Conservation (phyloP, 2,888 invertebrate genomes). For the Amblyjoppa proteus region DNA sequence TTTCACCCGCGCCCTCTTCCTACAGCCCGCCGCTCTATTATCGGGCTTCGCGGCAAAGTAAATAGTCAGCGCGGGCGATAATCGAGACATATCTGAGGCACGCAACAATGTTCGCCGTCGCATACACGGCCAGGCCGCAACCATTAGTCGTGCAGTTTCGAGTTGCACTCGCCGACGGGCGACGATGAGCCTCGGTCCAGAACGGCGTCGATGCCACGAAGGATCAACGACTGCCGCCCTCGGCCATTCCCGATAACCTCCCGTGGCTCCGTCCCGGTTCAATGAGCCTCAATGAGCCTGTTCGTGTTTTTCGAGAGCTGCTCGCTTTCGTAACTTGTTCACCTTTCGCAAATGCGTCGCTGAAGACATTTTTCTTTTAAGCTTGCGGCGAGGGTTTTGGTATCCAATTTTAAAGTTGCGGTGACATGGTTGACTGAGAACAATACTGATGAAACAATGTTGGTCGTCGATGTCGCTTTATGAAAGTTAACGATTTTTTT, state of each 20-base stretch:
- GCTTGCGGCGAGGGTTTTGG: too few relatives aligned
- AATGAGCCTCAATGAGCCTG: neutral
- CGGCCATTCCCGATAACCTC: conserved; percentile 9
- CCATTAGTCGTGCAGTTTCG: conserved; percentile 29
- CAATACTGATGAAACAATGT: too few relatives aligned
- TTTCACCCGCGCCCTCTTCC: conserved; percentile 14
- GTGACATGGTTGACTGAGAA: too few relatives aligned
- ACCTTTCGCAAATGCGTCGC: neutral
- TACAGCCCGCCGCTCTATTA: conserved; percentile 47
- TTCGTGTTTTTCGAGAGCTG: neutral
- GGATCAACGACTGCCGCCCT: conserved; percentile 16
- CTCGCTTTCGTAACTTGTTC: neutral
- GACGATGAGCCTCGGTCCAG: neutral
- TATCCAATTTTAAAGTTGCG: too few relatives aligned
- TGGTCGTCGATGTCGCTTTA: too few relatives aligned
- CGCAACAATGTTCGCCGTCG: conserved; percentile 52
- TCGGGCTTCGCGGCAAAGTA: conserved; percentile 53
- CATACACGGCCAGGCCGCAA: neutral
- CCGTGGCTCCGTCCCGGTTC: neutral
- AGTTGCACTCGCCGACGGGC: neutral
- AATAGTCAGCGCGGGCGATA: conserved; percentile 58
- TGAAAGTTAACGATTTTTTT: too few relatives aligned
- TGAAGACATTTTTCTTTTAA: too few relatives aligned
- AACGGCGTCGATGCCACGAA: neutral
- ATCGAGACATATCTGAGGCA: conserved; percentile 51